Evolutionary conservation across 92 coral and sea anemone genomes (phyloP).

Genomic region (Hydrozoanthus gracilis): DNA sequence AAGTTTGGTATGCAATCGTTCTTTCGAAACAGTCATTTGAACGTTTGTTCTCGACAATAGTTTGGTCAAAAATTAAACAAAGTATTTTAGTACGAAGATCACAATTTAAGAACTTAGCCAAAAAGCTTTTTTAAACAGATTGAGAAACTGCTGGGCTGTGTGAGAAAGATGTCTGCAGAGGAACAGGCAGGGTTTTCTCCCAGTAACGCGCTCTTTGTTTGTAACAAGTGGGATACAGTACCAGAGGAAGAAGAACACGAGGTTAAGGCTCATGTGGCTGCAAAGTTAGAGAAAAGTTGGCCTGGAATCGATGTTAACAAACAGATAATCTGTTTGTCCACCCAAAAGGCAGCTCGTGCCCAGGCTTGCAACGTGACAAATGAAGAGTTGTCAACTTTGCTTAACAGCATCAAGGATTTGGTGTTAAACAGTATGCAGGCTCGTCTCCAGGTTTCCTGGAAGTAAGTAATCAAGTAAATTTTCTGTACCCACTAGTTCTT

Average conservation of each 20-base stretch:
- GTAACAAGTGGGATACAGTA: constrained; percentile 40
- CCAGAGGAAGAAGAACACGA: constrained; percentile 2
- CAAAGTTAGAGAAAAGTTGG: constrained; percentile 31
- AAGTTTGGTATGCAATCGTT: too few species aligned
- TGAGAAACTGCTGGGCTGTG: constrained; percentile 5
- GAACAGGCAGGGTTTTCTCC: constrained; percentile 30
- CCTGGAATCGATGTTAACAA: constrained; percentile 10
- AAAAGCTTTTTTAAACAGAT: not conserved
- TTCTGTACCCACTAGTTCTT: not conserved
- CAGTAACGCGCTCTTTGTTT: constrained; percentile 25
- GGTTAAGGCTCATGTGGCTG: constrained; percentile 10
- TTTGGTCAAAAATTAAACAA: too few species aligned
- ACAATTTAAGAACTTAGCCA: too few species aligned
- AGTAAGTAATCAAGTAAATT: constrained; percentile 21
- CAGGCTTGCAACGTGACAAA: not conserved
- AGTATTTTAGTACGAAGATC: too few species aligned
- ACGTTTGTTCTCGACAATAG: too few species aligned
- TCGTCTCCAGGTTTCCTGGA: constrained; percentile 26
- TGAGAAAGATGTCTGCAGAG: not conserved
- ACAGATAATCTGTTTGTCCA: constrained; percentile 43
- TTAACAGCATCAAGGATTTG: constrained; percentile 26
- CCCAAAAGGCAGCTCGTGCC: constrained; percentile 13
- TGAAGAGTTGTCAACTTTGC: constrained; percentile 18
- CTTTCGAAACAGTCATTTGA: too few species aligned
- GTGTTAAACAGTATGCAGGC: constrained; percentile 42